Evolutionary conservation across 2,113 vertebrate species (phyloP).

Genomic region (Polyodon spathula): DNA sequence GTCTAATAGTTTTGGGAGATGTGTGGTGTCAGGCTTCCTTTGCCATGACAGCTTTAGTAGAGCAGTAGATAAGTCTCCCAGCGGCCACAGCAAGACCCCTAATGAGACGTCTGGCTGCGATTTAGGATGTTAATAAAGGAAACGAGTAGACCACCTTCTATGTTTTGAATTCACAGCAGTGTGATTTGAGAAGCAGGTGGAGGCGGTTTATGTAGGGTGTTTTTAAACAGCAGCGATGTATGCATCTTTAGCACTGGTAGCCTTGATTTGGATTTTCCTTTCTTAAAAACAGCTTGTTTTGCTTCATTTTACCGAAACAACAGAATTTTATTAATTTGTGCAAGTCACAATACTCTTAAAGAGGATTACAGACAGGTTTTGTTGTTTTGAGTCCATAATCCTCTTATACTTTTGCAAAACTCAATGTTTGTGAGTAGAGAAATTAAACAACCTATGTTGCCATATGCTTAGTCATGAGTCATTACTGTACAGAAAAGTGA

Average conservation of each 20-base stretch:
- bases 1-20: slow-evolving; percentile 9
- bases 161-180: slow-evolving; percentile 13
- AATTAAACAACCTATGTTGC: too few species aligned
- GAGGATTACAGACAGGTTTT: too few species aligned
- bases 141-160: slow-evolving; percentile 12
- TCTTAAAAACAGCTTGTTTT: too few species aligned
- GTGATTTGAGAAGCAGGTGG: slow-evolving; percentile 18
- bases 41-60: slow-evolving; percentile 1
- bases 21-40: not conserved
- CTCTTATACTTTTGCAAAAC: too few species aligned
- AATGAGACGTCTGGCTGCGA: slow-evolving; percentile 12
- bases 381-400: too few species aligned
- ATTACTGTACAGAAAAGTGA: too few species aligned
- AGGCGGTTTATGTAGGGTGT: slow-evolving; percentile 10
- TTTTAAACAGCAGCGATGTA: not conserved
- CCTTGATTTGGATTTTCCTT: too few species aligned
- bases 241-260: not conserved
- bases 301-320: too few species aligned
- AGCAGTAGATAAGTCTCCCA: slow-evolving; percentile 5
- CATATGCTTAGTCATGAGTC: too few species aligned
- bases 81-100: slow-evolving; percentile 11
- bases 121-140: not conserved
- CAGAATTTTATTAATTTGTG: too few species aligned
- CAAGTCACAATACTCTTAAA: too few species aligned
- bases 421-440: too few species aligned